Evolutionary conservation across 2,113 vertebrate species (phyloP), one percentile per base, ranked within the genome.

Genomic region (Dolichallabes microphthalmus): DNA sequence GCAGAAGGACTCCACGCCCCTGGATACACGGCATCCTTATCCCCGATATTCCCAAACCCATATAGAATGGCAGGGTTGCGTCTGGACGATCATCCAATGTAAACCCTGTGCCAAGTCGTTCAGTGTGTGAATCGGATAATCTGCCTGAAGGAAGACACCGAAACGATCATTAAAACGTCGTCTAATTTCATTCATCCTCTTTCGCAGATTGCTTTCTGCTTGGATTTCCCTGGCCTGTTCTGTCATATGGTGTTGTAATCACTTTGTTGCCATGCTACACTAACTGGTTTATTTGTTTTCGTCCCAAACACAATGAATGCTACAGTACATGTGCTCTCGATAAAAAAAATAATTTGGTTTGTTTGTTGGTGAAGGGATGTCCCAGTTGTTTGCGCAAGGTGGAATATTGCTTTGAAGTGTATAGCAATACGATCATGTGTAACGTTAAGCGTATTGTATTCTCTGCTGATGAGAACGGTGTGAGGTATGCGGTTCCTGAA

Each of bases 351-450:
- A 30, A 39, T 82, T 45, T 77, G 83, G 45, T 78, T 4, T 78
- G 82, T 80, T 76, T 80, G 53, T 53, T 82, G 58, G 30, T 83
- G 75, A 20, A 86, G 57, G 27, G 32, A 32, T 66, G 77, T 79
- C 32, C 39, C 27, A 53, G 53, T 22, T 88, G 84, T 88, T 83
- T 88, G 82, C 84, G 50, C 57, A 86, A 78, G 84, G 84, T 32
- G 81, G 75, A 86, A 57, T 4, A 20, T 45, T 64, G 30, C 9
- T 19, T 19, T 20, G 80, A n/a, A 79, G 77, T 35, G n/a, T 74
- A 66, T 68, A 50, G 66, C 76, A 75, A 60, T 78, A 53, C 35
- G 15, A 27, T 80, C 10, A 61, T 86, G 84, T 57, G 45, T 45
- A 45, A 45, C 20, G 32, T 86, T 6, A 78, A 27, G 68, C 20